phyloP scores from a whole-genome alignment of 2,797 vertebrate genomes.

The Ceyx erithaca region DNA sequence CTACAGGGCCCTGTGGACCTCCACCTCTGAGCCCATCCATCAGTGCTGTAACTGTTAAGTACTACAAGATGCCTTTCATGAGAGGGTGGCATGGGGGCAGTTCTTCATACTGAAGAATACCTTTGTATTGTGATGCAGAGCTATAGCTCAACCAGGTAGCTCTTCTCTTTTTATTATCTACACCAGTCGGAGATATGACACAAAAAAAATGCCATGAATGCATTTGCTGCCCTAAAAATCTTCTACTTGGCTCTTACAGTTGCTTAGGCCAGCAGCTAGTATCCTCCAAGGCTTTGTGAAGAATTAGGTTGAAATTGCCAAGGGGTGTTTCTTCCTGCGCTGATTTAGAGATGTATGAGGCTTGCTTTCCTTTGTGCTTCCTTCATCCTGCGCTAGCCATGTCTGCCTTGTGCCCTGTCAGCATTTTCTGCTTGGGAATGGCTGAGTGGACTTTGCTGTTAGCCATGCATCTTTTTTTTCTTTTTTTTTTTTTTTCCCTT shows the following conservation, averaged over 20 bases:
- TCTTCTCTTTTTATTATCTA: not conserved
- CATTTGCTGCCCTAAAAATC: not conserved
- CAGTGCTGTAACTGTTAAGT: fast-evolving
- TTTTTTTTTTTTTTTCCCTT: not conserved
- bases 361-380: not conserved
- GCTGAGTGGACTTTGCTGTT: not conserved
- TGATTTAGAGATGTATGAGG: slow-evolving; percentile 14
- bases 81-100: not conserved
- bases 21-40: not conserved
- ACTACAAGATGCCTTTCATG: not conserved
- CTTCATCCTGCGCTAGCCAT: not conserved
- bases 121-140: not conserved
- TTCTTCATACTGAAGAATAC: not conserved
- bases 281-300: not conserved
- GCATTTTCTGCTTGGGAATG: slow-evolving; percentile 23
- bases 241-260: not conserved
- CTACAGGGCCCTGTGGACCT: not conserved
- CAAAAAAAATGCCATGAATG: not conserved
- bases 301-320: slow-evolving; percentile 38
- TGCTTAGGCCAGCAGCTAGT: slow-evolving; percentile 6
- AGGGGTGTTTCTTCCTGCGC: not conserved
- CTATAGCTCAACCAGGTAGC: not conserved
- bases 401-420: not conserved
- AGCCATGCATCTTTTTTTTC: not conserved
- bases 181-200: not conserved